Evolutionary conservation across 2,888 invertebrate genomes (phyloP).

Genomic region (Drosophila dives): DNA sequence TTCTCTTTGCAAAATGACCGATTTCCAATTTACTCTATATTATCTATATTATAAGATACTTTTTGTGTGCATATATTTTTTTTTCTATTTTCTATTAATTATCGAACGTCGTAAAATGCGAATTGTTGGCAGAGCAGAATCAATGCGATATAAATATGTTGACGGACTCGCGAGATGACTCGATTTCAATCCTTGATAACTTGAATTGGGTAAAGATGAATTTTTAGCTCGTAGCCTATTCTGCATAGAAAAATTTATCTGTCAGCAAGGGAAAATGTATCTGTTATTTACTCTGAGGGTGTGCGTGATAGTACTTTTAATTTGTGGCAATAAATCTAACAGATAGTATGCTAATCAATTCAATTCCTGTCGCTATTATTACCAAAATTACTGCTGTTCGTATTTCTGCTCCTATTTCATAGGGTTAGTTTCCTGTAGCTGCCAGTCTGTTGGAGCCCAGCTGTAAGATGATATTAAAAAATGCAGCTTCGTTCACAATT

Average conservation of each 20-base stretch:
- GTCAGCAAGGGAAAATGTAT: not conserved
- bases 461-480: slow-evolving; percentile 54
- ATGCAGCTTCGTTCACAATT: slow-evolving; percentile 49
- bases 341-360: slow-evolving; percentile 24
- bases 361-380: slow-evolving; percentile 15
- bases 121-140: not conserved
- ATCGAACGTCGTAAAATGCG: not conserved
- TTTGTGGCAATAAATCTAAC: not conserved
- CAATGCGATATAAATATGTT: not conserved
- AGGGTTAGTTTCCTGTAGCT: slow-evolving; percentile 9
- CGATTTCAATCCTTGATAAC: not conserved
- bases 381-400: slow-evolving; percentile 8
- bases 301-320: not conserved
- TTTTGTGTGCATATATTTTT: not conserved
- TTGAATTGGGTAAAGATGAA: not conserved
- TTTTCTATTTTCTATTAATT: not conserved
- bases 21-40: too few relatives aligned
- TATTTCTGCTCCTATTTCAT: not conserved
- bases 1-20: not conserved
- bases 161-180: not conserved
- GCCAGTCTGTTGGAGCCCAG: slow-evolving; percentile 43
- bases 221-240: not conserved
- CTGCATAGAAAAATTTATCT: not conserved
- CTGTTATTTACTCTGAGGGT: not conserved
- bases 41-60: too few relatives aligned